Base-by-base conservation (phyloP, 1,140 invertebrate genomes). In the Gonioctena quinquepunctata region DNA sequence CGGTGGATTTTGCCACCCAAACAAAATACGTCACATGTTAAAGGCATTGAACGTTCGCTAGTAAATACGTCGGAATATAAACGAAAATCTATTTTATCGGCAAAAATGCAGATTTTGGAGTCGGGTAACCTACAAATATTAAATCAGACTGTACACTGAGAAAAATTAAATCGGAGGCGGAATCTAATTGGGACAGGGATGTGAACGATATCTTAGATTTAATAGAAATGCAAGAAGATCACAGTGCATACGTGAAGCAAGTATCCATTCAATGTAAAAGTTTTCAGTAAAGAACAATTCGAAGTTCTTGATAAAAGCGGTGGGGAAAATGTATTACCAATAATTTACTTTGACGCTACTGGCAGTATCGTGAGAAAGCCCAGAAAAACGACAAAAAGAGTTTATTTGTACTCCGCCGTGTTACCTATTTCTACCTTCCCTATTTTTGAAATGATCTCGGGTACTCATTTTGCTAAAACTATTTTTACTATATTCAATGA, bases 91-190 rank as follows among this genome's bases (percentile, higher is more conserved):
- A 21, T 68, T 19, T 25, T 60, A 7, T 6, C 22, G 16, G 56
- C 56, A 33, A 61, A 68, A 11, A 6, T 13, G 19, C n/a, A 18
- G 16, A 18, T 68, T 23, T 42, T 61, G 16, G n/a, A 19, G n/a
- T n/a, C 21, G 7, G 57, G 57, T 5, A 61, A 68, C 25, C 28
- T 68, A 16, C 66, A 61, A 19, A 68, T 60, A 61, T 68, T 23
- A 68, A 68, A 68, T 68, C 54, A 8, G 66, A 68, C 23, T 22
- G 3, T 7, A 48, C 56, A 1, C 5, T 68, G 7, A 22, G 66
- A 61, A 68, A 68, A 68, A 61, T 68, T 7, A 68, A 27, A 61
- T 68, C 66, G 11, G 66, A 68, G 48, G 66, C 66, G 2, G 21
- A 57, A n/a, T 18, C 56, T 2, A 13, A 56, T 8, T 28, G 21